Evolutionary conservation across 2,888 invertebrate species (phyloP).

Genomic region (Nomada flava): DNA sequence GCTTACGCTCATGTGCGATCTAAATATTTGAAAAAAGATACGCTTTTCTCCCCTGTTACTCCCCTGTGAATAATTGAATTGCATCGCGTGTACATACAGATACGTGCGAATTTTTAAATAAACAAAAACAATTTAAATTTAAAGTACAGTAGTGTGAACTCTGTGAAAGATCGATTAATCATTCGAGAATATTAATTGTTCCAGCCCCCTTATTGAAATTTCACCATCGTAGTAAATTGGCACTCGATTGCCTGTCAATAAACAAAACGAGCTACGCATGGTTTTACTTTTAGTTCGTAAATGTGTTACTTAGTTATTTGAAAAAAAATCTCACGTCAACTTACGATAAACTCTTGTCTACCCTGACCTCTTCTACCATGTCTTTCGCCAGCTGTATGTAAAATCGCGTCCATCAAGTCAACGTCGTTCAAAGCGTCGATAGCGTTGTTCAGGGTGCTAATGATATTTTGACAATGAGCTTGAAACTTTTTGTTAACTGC

Average conservation of each 20-base stretch:
- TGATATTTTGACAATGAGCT: conserved; percentile 85
- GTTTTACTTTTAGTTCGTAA: too few relatives aligned
- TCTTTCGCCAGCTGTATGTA: conserved; percentile 81
- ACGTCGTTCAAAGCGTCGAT: conserved; percentile 85
- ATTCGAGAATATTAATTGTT: too few relatives aligned
- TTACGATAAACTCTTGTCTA: conserved; percentile 67
- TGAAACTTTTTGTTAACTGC: conserved; percentile 83
- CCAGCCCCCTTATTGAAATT: neutral
- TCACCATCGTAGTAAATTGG: neutral
- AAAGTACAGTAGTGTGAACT: neutral
- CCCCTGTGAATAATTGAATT: too few relatives aligned
- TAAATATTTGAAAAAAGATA: too few relatives aligned
- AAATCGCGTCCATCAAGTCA: conserved; percentile 74
- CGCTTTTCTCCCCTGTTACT: too few relatives aligned
- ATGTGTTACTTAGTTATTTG: too few relatives aligned
- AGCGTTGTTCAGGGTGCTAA: conserved; percentile 84
- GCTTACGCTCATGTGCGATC: too few relatives aligned
- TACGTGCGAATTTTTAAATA: too few relatives aligned
- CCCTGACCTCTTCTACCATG: conserved; percentile 83
- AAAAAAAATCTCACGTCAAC: conserved; percentile 19
- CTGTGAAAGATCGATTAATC: too few relatives aligned
- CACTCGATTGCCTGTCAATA: too few relatives aligned
- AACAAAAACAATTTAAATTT: neutral
- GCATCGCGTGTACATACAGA: too few relatives aligned
- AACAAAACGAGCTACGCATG: too few relatives aligned